Conservation (phyloP, 2,113 vertebrate genomes). For the Zapornia atra region DNA sequence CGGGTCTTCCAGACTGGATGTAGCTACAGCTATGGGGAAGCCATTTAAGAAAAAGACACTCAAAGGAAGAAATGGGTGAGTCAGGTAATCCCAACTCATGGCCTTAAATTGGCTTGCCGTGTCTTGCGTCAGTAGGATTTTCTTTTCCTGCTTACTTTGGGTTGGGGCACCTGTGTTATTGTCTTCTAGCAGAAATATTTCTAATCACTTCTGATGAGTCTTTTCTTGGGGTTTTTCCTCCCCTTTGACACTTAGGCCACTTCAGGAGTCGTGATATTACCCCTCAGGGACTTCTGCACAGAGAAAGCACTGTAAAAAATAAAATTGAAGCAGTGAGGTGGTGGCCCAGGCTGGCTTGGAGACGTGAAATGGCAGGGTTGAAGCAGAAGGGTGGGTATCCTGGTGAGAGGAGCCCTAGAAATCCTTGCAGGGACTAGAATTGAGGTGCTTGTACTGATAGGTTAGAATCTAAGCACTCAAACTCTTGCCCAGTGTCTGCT, state of each 20-base stretch:
- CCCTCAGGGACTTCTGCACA: neutral
- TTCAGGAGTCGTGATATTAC: neutral
- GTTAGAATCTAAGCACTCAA: accelerated
- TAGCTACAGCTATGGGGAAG: neutral
- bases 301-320: neutral
- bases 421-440: neutral
- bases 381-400: neutral
- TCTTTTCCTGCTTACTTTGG: neutral
- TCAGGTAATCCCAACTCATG: neutral
- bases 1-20: neutral
- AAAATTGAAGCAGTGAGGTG: accelerated
- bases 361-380: neutral
- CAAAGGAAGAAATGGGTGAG: neutral
- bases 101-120: neutral
- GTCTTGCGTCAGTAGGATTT: neutral
- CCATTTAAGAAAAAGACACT: neutral
- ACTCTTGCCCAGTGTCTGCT: neutral
- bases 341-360: neutral
- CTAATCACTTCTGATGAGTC: neutral
- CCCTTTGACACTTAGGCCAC: neutral
- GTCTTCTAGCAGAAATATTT: neutral
- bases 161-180: neutral
- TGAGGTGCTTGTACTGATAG: accelerated
- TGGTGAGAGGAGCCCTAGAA: neutral
- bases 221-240: no score